Percentiles rank a stretch among this genome's conserved stretches.
Conservation (phyloP, 2,888 invertebrate species). For the Aspidiotus rigidus region DNA sequence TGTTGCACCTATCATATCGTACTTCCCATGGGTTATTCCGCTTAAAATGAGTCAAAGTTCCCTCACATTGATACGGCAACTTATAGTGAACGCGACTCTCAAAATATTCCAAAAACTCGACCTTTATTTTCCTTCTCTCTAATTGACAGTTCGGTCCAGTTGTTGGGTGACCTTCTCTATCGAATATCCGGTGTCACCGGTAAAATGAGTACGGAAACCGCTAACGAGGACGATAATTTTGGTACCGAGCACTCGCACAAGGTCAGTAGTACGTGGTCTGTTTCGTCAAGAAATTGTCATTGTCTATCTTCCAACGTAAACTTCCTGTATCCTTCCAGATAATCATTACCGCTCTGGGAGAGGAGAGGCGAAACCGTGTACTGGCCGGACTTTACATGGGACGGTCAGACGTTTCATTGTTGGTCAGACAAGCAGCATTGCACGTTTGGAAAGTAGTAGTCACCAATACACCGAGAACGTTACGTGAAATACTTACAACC, state of each 20-base stretch:
- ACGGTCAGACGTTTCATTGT: constrained; percentile 87
- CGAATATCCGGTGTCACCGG: constrained; percentile 95
- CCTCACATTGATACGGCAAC: too few relatives aligned
- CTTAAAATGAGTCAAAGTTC: too few relatives aligned
- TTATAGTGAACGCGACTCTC: not conserved
- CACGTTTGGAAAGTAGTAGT: constrained; percentile 99
- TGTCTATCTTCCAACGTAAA: too few relatives aligned
- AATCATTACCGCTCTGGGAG: constrained; percentile 79
- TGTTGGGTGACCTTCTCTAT: constrained; percentile 90
- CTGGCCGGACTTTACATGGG: constrained; percentile 94
- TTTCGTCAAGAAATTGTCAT: not conserved
- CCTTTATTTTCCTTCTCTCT: not conserved
- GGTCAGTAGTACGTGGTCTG: constrained; percentile 38
- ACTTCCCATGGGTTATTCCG: too few relatives aligned
- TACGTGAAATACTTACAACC: constrained; percentile 90
- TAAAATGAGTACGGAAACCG: constrained; percentile 98
- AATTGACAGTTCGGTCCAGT: constrained; percentile 70
- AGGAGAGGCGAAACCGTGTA: constrained; percentile 82
- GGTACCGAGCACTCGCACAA: constrained; percentile 90
- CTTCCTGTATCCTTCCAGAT: constrained; percentile 48
- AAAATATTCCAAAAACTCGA: not conserved
- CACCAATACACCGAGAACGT: constrained; percentile 91
- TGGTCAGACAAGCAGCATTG: constrained; percentile 93
- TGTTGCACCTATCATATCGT: too few relatives aligned
- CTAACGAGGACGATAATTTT: constrained; percentile 97